Percentiles rank a stretch among this genome's conserved stretches.
Conservation (phyloP, 2,888 invertebrate species). For the Sialis lutaria region DNA sequence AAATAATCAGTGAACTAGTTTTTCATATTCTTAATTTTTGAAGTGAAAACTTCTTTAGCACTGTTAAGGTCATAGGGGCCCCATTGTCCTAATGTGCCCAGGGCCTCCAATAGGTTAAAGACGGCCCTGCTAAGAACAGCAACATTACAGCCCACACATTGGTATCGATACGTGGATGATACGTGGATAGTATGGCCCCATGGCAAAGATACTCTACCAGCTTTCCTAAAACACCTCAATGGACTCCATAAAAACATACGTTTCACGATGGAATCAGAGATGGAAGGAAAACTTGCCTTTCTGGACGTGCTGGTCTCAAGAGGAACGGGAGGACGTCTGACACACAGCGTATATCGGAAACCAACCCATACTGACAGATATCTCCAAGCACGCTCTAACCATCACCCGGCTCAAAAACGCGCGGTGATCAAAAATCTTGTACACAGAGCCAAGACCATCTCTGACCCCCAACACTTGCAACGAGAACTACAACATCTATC, state of each 20-base stretch:
- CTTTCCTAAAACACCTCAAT: slow-evolving; percentile 8
- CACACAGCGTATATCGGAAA: slow-evolving; percentile 10
- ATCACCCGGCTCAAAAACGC: slow-evolving; percentile 7
- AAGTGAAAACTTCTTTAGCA: too few relatives aligned
- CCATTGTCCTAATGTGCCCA: too few relatives aligned
- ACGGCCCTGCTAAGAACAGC: slow-evolving; percentile 4
- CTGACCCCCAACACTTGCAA: too few relatives aligned
- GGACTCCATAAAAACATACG: slow-evolving; percentile 1
- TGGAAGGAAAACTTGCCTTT: slow-evolving; percentile 8
- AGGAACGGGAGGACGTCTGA: slow-evolving; percentile 6
- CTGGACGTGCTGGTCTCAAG: slow-evolving; percentile 9
- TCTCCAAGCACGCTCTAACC: slow-evolving; percentile 5
- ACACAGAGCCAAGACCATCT: too few relatives aligned
- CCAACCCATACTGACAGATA: slow-evolving; percentile 10
- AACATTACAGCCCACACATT: slow-evolving; percentile 5
- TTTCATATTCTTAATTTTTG: too few relatives aligned
- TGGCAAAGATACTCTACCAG: slow-evolving; percentile 2
- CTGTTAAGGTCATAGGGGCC: too few relatives aligned
- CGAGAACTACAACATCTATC: too few relatives aligned
- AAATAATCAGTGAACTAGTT: too few relatives aligned
- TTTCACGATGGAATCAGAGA: slow-evolving; percentile 11
- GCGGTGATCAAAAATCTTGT: slow-evolving; percentile 1
- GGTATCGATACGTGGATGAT: slow-evolving; percentile 11
- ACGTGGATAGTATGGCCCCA: slow-evolving; percentile 7
- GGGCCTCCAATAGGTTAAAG: too few relatives aligned